Percentiles rank a stretch among this genome's conserved stretches.
phyloP scores from a whole-genome alignment of 1,140 invertebrate species.

The Oreohelix idahoensis region DNA sequence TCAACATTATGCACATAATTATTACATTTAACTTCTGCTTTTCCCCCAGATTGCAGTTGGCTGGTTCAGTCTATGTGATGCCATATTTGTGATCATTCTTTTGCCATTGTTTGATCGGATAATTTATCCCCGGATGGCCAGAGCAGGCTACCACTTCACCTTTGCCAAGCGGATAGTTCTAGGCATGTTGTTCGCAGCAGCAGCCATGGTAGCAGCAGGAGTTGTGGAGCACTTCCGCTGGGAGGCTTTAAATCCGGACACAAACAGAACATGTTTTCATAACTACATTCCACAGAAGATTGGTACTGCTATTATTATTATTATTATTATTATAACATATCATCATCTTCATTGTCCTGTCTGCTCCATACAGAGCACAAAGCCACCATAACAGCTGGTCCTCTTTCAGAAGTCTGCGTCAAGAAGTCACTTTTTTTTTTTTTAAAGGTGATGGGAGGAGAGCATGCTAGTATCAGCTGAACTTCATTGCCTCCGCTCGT shows the following conservation, averaged over 20 bases:
- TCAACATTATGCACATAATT: too few relatives aligned
- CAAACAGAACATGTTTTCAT: conserved; percentile 36
- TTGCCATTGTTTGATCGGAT: conserved; percentile 74
- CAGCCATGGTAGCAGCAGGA: conserved; percentile 73
- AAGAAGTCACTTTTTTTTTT: too few relatives aligned
- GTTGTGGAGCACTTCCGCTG: conserved; percentile 63
- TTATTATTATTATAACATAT: too few relatives aligned
- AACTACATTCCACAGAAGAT: conserved; percentile 53
- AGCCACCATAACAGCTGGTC: too few relatives aligned
- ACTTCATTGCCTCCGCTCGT: too few relatives aligned
- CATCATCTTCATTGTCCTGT: too few relatives aligned
- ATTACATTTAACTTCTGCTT: too few relatives aligned
- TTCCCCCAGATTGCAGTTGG: conserved; percentile 72
- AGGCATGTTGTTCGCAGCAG: conserved; percentile 74
- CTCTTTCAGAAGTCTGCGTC: too few relatives aligned
- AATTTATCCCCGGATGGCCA: conserved; percentile 71
- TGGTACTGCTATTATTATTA: conserved; percentile 42
- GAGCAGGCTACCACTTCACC: conserved; percentile 53
- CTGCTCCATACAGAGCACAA: too few relatives aligned
- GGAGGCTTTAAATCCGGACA: conserved; percentile 50
- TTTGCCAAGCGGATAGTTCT: conserved; percentile 68
- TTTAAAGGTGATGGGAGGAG: too few relatives aligned
- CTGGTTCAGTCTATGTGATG: conserved; percentile 75
- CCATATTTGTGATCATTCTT: conserved; percentile 70
- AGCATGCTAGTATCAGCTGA: too few relatives aligned